These are phyloP conservation scores for Argyrosomus japonicus DNA, from an alignment of 2,113 vertebrate genomes.

Conservation along the genomic window DNA sequence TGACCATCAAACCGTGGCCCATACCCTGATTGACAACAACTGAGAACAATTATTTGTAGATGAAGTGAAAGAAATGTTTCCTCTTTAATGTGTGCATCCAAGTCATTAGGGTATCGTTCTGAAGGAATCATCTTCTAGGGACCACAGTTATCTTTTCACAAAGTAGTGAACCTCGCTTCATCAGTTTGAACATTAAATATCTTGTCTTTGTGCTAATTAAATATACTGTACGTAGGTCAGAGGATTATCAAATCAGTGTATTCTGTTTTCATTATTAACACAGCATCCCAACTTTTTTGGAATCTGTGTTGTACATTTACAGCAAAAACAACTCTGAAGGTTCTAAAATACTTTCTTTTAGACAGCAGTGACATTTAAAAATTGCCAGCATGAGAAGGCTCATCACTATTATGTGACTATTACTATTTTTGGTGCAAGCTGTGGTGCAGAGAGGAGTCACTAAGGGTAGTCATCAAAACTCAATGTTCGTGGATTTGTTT, in stretches of 20 bases:
- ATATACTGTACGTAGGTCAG: no score
- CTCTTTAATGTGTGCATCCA: not conserved
- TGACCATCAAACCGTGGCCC: not conserved
- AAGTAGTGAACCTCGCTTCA: no score
- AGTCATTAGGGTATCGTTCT: no score
- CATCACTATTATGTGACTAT: conserved; percentile 13
- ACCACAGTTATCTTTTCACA: not conserved
- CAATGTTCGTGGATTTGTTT: conserved; percentile 47
- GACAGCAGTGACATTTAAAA: not conserved
- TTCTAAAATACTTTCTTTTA: not conserved
- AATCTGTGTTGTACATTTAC: no score
- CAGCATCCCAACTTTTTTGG: no score
- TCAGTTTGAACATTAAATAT: no score
- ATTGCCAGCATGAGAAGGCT: conserved; percentile 4
- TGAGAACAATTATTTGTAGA: no score
- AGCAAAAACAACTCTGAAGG: not conserved
- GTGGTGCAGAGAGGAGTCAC: conserved; percentile 15
- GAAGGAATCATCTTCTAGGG: not conserved
- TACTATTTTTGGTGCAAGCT: conserved; percentile 32
- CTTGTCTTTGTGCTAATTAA: no score
- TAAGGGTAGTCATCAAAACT: conserved; percentile 26
- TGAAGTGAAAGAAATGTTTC: not conserved
- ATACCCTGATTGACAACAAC: no score
- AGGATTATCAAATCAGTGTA: no score
- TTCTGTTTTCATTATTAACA: no score